Evolutionary conservation across 2,113 vertebrate species (phyloP), one percentile per base, ranked within the genome.

Genomic region (Narcine bancroftii): DNA sequence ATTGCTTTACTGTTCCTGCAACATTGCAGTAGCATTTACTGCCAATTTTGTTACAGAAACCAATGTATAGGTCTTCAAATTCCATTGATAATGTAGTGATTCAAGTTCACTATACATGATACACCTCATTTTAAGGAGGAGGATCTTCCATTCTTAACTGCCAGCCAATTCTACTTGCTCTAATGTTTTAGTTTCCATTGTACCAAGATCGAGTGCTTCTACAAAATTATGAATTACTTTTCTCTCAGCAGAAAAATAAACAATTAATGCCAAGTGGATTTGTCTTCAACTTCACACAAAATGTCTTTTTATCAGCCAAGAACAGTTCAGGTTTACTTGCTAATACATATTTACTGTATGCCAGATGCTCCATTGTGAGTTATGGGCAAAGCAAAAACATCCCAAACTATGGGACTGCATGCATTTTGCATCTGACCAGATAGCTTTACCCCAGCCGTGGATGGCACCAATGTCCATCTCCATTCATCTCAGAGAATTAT

Each of bases 211-310:
- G 60, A 63, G 56, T 60, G n/a, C 53, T 87, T 60, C 33, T 17
- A 60, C 21, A 24, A 60, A 60, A 63, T 63, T 33, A 87, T 56
- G 10, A 60, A 85, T 85, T 50, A n/a, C 17, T 56, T 47, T 19
- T 19, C 53, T 87, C 33, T n/a, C 53, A 87, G 53, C 33, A 21
- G 33, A 19, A n/a, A 60, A 19, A n/a, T n/a, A n/a, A 17, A 63
- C 33, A 87, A n/a, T 56, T 4, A 60, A 17, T 87, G 33, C 13
- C 81, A 60, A 87, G 56, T 36, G 19, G 53, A n/a, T 87, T 56
- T 87, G 65, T 56, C 53, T 56, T 87, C 81, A 87, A 60, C 81
- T 85, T 17, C 81, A 56, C 29, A 60, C 4, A 85, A 85, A 56
- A 60, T 13, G 50, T 13, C 56, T 85, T 36, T 7, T 13, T 7